phyloP scores from a whole-genome alignment of 2,113 vertebrate species.

The Brachypteracias leptosomus region DNA sequence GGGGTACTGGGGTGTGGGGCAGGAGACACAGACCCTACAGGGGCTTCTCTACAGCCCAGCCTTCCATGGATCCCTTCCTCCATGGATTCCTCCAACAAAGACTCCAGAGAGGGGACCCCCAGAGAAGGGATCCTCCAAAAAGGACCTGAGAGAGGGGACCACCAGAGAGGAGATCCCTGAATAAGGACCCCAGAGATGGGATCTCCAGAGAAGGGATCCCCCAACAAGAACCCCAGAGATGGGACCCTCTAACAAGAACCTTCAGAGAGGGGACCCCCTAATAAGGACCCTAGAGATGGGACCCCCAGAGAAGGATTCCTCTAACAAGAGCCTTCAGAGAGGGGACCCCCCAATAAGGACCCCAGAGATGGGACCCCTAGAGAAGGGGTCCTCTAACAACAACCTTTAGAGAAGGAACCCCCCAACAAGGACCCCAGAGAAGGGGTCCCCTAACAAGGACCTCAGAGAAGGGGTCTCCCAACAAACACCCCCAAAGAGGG shows the following conservation, averaged over 20 bases:
- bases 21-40: not conserved
- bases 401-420: not conserved
- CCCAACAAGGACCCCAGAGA: not conserved
- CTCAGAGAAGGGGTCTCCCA: no score
- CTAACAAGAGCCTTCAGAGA: not conserved
- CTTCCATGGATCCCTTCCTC: fast-evolving
- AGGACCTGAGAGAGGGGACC: not conserved
- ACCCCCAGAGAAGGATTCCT: not conserved
- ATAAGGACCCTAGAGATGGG: not conserved
- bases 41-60: not conserved
- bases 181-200: no score
- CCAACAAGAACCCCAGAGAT: not conserved
- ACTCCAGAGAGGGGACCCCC: no score
- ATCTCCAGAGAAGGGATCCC: no score
- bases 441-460: not conserved
- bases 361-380: no score
- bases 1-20: not conserved
- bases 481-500: no score
- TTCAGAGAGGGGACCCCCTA: not conserved
- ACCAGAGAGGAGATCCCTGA: not conserved
- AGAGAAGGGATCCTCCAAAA: not conserved
- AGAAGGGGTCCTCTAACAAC: not conserved
- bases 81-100: not conserved
- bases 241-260: not conserved
- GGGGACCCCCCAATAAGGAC: no score